phyloP scores from a whole-genome alignment of 2,113 vertebrate species.

The Maccullochella peelii region DNA sequence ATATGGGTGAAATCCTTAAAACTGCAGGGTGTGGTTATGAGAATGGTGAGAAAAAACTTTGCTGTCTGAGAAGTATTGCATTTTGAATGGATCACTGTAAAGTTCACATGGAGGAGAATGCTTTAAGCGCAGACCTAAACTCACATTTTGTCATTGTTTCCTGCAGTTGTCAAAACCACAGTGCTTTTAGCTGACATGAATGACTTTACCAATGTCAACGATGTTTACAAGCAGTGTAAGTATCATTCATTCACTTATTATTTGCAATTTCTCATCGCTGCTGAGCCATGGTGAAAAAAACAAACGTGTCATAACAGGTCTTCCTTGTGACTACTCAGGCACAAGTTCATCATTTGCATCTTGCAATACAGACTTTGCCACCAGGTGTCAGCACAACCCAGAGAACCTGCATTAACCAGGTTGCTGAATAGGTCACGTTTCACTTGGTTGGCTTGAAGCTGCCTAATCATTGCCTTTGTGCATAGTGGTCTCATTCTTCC shows the following conservation, averaged over 20 bases:
- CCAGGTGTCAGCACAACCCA: conserved; percentile 58
- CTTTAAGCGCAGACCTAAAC: not conserved
- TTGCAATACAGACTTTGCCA: conserved; percentile 41
- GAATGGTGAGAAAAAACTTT: conserved; percentile 84
- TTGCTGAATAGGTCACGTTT: not conserved
- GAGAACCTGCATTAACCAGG: not conserved
- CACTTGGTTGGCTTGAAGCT: not conserved
- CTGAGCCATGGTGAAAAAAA: not conserved
- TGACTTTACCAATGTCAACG: conserved; percentile 92
- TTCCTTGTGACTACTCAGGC: not conserved
- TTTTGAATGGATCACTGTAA: not conserved
- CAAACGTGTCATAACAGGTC: not conserved
- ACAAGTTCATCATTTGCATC: not conserved
- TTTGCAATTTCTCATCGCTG: not conserved
- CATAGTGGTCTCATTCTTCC: not conserved
- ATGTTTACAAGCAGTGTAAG: conserved; percentile 95
- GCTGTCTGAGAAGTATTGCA: not conserved
- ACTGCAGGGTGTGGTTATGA: conserved; percentile 89
- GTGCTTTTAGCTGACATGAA: conserved; percentile 94
- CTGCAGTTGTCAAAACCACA: conserved; percentile 94
- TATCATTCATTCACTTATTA: conserved; percentile 48
- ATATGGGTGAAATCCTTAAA: conserved; percentile 94
- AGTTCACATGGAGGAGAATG: not conserved
- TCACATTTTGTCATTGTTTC: conserved; percentile 35
- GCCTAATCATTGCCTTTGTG: not conserved